Evolutionary conservation across 2,113 vertebrate genomes (phyloP).

Genomic region (Dipodomys merriami): DNA sequence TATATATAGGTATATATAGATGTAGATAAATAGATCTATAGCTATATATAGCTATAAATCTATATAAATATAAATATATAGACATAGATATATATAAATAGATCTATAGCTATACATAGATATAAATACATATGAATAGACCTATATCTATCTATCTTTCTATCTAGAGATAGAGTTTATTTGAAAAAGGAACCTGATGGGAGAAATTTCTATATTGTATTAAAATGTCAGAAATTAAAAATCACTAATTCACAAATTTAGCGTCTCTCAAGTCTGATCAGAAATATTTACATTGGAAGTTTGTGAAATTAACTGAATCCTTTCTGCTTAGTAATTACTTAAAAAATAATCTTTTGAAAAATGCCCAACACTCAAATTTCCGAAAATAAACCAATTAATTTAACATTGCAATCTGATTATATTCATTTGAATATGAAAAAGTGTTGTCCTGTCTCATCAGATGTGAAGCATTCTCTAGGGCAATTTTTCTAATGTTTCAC

Average conservation of each 20-base stretch:
- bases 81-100: too few species aligned
- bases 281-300: background rate
- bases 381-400: conserved; percentile 37
- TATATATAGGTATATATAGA: too few species aligned
- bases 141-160: too few species aligned
- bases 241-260: background rate
- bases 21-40: too few species aligned
- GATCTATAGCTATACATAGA: too few species aligned
- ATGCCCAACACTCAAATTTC: conserved; percentile 24
- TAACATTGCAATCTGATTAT: background rate
- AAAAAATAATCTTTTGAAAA: conserved; percentile 47
- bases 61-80: too few species aligned
- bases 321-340: conserved; percentile 10
- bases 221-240: background rate
- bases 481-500: conserved; percentile 44
- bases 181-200: background rate
- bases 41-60: too few species aligned
- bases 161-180: too few species aligned
- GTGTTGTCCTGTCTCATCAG: conserved; percentile 40
- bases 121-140: too few species aligned
- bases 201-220: background rate
- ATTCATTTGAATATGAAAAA: conserved; percentile 50
- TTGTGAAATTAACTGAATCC: background rate
- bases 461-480: background rate
- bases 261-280: background rate